Base-by-base conservation (phyloP, 2,888 invertebrate species). In the Lycaena phlaeas region DNA sequence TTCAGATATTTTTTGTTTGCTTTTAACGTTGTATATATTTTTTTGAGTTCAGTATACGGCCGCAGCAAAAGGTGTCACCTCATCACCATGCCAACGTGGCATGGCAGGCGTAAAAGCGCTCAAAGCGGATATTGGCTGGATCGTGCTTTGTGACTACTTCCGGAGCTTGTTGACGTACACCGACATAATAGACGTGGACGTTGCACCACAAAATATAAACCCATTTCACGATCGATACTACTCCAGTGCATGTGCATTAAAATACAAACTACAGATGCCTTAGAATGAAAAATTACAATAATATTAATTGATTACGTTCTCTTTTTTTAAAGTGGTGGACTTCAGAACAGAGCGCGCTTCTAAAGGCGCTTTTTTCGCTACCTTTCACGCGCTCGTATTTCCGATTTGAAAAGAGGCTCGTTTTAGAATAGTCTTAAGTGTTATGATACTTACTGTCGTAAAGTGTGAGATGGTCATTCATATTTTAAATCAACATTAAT, bases 101-200 rank as follows among this genome's bases (percentile, higher is more conserved):
- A 15, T 15, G 15, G n/a, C n/a, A n/a, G 15, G 15, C 30, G 15
- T 30, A 30, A 17, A 38, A 27, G 17, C 28, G 27, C 27, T 28
- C 27, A 15, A 37, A 27, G 27, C 28, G 38, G 38, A 38, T 38
- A 38, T 38, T 38, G 38, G 38, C 28, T 38, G 28, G 18, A 12
- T 28, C 38, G 12, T 12, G 38, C 28, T 18, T 12, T 29, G 38
- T 38, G 28, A 28, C 38, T n/a, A 27, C 38, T 28, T 38, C 38
- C 38, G 38, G 18, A 6, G 18, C 18, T 17, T 38, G 28, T 38
- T 38, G 38, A 27, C 28, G 28, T 12, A 30, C n/a, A n/a, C n/a
- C 15, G 30, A 30, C 15, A 30, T 15, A 30, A 30, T 30, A 30
- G n/a, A 30, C 9, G n/a, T n/a, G 29, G 14, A 29, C 15, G 30